These are phyloP conservation scores for Eremophila alpestris DNA, from an alignment of 2,797 vertebrate genomes.

Conservation along the genomic window DNA sequence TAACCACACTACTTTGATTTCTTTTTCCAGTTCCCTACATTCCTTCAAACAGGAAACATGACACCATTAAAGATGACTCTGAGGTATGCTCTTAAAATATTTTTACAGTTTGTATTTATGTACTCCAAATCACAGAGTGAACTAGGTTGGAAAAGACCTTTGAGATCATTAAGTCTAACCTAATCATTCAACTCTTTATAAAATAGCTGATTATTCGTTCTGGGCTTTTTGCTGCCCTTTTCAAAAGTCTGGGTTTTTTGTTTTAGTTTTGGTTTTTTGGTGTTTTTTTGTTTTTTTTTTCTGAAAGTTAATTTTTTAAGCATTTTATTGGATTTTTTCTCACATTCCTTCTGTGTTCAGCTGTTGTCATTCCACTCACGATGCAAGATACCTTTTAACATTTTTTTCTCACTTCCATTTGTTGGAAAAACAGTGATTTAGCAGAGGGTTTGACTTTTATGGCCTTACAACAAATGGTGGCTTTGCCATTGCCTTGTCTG, in stretches of 20 bases:
- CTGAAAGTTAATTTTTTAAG: neutral
- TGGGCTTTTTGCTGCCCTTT: neutral
- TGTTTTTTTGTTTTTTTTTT: neutral
- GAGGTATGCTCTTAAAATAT: constrained; percentile 79
- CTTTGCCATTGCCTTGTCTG: neutral
- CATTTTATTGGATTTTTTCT: neutral
- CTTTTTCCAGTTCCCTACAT: constrained; percentile 85
- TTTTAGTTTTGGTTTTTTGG: no score
- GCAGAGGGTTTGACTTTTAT: neutral
- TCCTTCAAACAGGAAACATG: constrained; percentile 87
- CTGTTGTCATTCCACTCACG: neutral
- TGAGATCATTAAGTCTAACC: neutral
- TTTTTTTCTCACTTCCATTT: neutral
- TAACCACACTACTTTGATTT: neutral
- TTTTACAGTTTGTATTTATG: neutral
- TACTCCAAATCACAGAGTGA: neutral
- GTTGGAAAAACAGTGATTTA: neutral
- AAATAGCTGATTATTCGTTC: neutral
- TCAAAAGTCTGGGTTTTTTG: neutral
- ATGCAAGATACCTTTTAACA: neutral
- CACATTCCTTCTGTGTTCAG: neutral
- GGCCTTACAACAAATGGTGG: neutral
- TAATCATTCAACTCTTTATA: neutral
- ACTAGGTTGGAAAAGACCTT: neutral
- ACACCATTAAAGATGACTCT: constrained; percentile 87